These are phyloP conservation scores for Dasypus novemcinctus DNA, from an alignment of 2,113 vertebrate genomes.

Conservation along the genomic window DNA sequence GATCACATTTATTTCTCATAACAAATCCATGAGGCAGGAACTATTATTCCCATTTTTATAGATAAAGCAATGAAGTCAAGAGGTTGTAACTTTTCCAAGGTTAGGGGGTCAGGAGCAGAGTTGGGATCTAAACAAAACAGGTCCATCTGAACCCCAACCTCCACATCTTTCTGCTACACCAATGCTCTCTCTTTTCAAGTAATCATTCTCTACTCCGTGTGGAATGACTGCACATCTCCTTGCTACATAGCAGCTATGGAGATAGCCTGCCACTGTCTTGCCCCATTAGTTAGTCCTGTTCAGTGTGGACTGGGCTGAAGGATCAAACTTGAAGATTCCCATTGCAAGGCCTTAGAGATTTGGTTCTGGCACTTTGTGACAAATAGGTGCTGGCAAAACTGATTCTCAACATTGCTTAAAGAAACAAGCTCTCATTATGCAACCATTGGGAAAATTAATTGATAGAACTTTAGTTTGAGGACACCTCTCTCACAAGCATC, in stretches of 20 bases:
- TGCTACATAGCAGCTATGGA: background rate
- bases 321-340: background rate
- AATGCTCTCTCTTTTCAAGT: background rate
- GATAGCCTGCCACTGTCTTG: background rate
- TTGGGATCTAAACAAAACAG: background rate
- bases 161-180: background rate
- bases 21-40: background rate
- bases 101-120: background rate
- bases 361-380: background rate
- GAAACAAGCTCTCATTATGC: background rate
- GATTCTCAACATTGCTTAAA: slow-evolving; percentile 9
- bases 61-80: slow-evolving; percentile 22
- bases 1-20: background rate
- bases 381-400: background rate
- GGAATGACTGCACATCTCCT: background rate
- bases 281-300: background rate
- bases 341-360: background rate
- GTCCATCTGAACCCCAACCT: background rate
- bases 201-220: background rate
- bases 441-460: background rate
- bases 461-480: background rate
- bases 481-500: background rate
- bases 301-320: background rate
- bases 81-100: background rate
- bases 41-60: slow-evolving; percentile 22